phyloP scores from a whole-genome alignment of 2,113 vertebrate genomes.

The Gallinago paraguaiae region DNA sequence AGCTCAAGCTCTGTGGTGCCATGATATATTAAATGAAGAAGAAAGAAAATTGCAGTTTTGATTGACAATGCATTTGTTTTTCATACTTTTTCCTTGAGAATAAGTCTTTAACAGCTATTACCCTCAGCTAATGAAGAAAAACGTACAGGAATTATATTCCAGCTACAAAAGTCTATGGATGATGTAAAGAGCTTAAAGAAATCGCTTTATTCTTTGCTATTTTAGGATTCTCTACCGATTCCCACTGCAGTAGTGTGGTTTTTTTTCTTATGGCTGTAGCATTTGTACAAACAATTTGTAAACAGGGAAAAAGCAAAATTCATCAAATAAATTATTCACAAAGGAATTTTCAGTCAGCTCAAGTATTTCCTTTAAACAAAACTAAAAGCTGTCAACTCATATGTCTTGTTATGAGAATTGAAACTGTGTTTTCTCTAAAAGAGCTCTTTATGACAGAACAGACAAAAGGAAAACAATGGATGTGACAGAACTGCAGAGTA shows the following conservation, averaged over 20 bases:
- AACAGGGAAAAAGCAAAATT: slow-evolving; percentile 27
- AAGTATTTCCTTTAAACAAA: slow-evolving; percentile 21
- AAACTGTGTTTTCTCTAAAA: neutral
- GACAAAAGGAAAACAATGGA: neutral
- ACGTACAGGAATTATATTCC: neutral
- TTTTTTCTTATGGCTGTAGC: neutral
- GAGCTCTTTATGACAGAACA: neutral
- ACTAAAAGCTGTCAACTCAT: neutral
- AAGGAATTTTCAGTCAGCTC: slow-evolving; percentile 20
- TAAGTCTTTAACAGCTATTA: neutral
- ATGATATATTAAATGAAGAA: neutral
- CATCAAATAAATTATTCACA: slow-evolving; percentile 46
- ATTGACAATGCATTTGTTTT: neutral
- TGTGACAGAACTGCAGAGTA: neutral
- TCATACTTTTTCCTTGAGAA: neutral
- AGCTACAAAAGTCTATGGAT: neutral
- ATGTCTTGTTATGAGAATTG: neutral
- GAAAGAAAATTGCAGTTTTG: neutral
- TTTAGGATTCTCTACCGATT: neutral
- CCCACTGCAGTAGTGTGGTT: neutral
- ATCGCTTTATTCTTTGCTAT: neutral
- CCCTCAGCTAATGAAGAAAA: neutral
- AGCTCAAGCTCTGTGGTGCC: neutral
- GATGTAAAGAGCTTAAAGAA: neutral
- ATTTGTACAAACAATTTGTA: slow-evolving; percentile 13